Evolutionary conservation across 2,113 vertebrate genomes (phyloP), one percentile per base, ranked within the genome.

Genomic region (Oncorhynchus clarkii): DNA sequence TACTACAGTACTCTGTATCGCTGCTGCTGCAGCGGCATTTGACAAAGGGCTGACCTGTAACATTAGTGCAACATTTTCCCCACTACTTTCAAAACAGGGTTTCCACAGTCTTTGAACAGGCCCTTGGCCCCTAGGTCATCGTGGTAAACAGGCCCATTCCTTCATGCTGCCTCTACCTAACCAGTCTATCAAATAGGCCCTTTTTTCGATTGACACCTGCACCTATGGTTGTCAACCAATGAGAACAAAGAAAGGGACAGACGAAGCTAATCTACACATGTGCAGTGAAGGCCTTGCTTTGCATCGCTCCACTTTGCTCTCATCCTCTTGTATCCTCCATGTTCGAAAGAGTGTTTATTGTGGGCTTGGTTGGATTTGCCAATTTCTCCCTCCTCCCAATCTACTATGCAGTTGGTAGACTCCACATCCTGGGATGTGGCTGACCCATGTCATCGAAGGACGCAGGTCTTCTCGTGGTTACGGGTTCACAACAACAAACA

Each of bases 61-160:
- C 79, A 77, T 88, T 90, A 90, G 90, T 91, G 89, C 89, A 91
- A 89, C 75, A 75, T 88, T 82, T 83, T 84, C 87, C 14, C 49
- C 85, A 88, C 79, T 87, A 72, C 68, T 82, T 75, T 80, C 72
- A 78, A 83, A 83, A 81, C 82, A 67, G 22, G 60, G 20, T 67
- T 49, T 68, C 74, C 82, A 70, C 79, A 73, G 59, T 57, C 80
- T 79, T 85, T 72, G 51, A 29, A 84, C 81, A 87, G 90, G 90
- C 89, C 89, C 89, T 91, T 90, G 80, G 77, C 84, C 65, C 85
- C 65, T 83, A 82, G 85, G 85, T 81, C 51, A 54, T 54, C 51
- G 5, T 54, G 51, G 12, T 54, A 18, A 54, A 54, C 51, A 18
- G 51, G 51, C 39, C 39, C 39, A 45, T 45, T 54, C 16, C 51